Evolutionary conservation across 2,888 invertebrate species (phyloP).

Genomic region (Boloria euphrosyne): DNA sequence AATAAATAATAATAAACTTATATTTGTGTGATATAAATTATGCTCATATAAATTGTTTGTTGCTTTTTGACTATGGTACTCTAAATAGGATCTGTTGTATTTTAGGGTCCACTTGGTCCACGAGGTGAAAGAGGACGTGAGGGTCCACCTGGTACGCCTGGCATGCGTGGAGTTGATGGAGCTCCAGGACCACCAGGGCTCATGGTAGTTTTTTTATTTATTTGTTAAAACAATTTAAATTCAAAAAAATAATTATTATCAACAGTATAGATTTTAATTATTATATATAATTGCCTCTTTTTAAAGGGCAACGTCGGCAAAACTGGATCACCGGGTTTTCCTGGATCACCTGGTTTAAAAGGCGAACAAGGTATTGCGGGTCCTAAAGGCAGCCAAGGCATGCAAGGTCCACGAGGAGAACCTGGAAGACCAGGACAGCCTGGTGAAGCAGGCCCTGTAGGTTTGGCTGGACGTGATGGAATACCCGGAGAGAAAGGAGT

Average conservation of each 20-base stretch:
- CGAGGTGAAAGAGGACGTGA: slow-evolving; percentile 93
- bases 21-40: too few species aligned
- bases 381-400: slow-evolving; percentile 90
- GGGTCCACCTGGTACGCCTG: slow-evolving; percentile 89
- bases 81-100: background rate
- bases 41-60: too few species aligned
- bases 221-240: background rate
- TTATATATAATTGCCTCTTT: background rate
- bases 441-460: slow-evolving; percentile 89
- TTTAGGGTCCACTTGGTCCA: slow-evolving; percentile 88
- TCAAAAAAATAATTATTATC: background rate
- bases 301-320: slow-evolving; percentile 89
- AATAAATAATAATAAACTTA: too few species aligned
- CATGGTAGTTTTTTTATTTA: slow-evolving; percentile 77
- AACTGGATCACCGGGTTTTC: slow-evolving; percentile 92
- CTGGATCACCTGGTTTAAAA: slow-evolving; percentile 90
- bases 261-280: background rate
- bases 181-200: slow-evolving; percentile 89
- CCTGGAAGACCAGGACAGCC: slow-evolving; percentile 89
- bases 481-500: slow-evolving; percentile 91
- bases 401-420: slow-evolving; percentile 92
- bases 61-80: background rate
- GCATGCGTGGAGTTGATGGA: slow-evolving; percentile 90
- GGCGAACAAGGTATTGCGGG: slow-evolving; percentile 89
- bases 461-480: slow-evolving; percentile 91